Percentiles rank a stretch among this genome's conserved stretches.
Evolutionary conservation across 2,797 vertebrate species (phyloP).

Genomic region (Enteromius viviparus): DNA sequence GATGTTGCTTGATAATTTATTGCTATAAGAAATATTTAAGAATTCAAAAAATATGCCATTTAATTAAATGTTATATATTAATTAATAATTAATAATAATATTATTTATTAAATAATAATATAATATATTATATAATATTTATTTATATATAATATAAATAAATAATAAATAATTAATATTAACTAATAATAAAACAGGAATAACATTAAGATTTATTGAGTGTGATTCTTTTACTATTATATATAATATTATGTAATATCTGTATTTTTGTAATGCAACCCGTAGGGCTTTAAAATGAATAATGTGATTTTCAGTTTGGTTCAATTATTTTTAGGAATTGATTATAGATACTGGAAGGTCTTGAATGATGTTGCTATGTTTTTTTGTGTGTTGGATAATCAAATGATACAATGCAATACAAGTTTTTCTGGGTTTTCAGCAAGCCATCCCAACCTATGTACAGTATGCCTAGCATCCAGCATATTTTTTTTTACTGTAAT

Average conservation of each 20-base stretch:
- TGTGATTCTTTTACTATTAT: background rate
- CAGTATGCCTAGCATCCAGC: background rate
- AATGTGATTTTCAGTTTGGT: background rate
- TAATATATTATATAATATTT: too few relatives aligned
- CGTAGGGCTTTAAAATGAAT: background rate
- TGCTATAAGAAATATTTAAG: background rate
- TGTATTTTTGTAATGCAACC: background rate
- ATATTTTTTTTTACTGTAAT: background rate
- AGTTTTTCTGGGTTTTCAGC: background rate
- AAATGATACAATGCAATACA: background rate
- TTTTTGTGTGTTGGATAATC: background rate
- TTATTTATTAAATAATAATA: too few relatives aligned
- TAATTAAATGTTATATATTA: background rate
- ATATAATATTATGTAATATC: background rate
- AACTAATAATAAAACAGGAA: background rate
- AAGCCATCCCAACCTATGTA: background rate
- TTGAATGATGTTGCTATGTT: background rate
- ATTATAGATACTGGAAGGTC: background rate
- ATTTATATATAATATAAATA: background rate
- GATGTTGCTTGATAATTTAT: background rate
- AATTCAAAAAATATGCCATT: background rate
- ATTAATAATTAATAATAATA: too few relatives aligned
- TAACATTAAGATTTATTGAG: background rate
- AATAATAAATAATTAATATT: background rate
- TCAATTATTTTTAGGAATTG: background rate